Evolutionary conservation across 2,113 vertebrate species (phyloP).

Genomic region (Myocastor coypus): DNA sequence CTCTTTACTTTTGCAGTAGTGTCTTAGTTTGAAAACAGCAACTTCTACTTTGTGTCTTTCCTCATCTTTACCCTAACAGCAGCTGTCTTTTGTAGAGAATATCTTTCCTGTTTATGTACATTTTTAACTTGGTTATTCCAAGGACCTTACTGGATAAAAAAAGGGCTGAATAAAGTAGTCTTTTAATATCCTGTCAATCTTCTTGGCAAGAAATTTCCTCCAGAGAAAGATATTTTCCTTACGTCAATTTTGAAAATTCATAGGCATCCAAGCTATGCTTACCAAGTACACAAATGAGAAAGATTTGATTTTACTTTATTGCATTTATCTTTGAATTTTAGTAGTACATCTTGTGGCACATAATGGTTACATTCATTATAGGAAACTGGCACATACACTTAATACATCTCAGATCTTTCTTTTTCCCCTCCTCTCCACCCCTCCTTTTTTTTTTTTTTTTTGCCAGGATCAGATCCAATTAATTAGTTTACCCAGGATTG

Average conservation of each 20-base stretch:
- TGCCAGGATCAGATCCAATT: neutral
- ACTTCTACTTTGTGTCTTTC: neutral
- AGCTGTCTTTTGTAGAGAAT: neutral
- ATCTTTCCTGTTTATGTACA: neutral
- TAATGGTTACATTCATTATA: neutral
- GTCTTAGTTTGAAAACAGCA: slow-evolving; percentile 45
- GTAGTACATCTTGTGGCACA: neutral
- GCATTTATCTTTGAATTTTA: neutral
- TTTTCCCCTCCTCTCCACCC: neutral
- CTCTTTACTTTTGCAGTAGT: slow-evolving; percentile 45
- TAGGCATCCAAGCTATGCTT: neutral
- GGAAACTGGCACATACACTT: neutral
- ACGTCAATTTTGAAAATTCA: neutral
- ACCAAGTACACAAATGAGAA: neutral
- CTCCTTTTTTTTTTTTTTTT: neutral
- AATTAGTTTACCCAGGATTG: too few species aligned
- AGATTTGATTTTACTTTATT: neutral
- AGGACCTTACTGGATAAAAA: neutral
- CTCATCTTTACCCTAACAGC: neutral
- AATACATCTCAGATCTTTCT: neutral
- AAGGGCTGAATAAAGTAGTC: neutral
- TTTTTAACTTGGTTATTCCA: slow-evolving; percentile 9
- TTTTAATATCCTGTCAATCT: neutral
- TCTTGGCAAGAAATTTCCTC: neutral
- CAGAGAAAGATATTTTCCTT: neutral